These are phyloP conservation scores for Barbus barbus DNA, from an alignment of 2,113 vertebrate genomes.

Conservation along the genomic window DNA sequence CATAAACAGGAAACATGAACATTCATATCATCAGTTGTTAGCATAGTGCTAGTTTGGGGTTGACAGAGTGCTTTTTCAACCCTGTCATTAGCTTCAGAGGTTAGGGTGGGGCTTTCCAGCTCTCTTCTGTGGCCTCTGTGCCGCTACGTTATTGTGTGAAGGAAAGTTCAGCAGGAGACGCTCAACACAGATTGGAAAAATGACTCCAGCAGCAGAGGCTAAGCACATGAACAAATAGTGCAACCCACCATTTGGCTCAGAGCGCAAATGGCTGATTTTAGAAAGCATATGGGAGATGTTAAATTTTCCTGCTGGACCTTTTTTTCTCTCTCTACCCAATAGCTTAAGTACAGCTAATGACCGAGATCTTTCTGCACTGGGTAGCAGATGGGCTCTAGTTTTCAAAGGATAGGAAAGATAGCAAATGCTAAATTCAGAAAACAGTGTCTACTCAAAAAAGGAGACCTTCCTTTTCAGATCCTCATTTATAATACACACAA, in stretches of 20 bases:
- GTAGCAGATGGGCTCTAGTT: conserved; percentile 45
- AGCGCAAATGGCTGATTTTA: conserved; percentile 42
- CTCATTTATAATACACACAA: conserved; percentile 40
- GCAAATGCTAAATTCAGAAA: conserved; percentile 38
- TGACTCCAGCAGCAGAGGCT: conserved; percentile 29
- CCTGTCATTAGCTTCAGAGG: conserved; percentile 53
- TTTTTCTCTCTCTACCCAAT: conserved; percentile 9
- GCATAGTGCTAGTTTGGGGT: conserved; percentile 43
- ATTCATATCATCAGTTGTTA: conserved; percentile 50
- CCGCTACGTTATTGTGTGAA: conserved; percentile 30
- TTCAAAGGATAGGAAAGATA: conserved; percentile 41
- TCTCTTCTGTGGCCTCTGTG: conserved; percentile 33
- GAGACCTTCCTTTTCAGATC: conserved; percentile 31
- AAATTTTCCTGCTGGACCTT: conserved; percentile 49
- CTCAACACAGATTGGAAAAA: conserved; percentile 29
- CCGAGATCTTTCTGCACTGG: conserved; percentile 37
- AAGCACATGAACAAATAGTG: conserved; percentile 35
- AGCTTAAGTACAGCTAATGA: conserved; percentile 56
- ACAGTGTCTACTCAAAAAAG: conserved; percentile 27
- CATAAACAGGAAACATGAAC: conserved; percentile 44
- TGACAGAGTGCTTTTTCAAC: conserved; percentile 51
- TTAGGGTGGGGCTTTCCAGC: conserved; percentile 38
- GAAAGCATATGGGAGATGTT: conserved; percentile 52
- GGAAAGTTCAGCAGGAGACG: neutral
- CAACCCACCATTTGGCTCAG: conserved; percentile 29